Percentiles rank a stretch among this genome's conserved stretches.
Conservation (phyloP, 1,140 invertebrate species). For the Alviniconcha marisindica region DNA sequence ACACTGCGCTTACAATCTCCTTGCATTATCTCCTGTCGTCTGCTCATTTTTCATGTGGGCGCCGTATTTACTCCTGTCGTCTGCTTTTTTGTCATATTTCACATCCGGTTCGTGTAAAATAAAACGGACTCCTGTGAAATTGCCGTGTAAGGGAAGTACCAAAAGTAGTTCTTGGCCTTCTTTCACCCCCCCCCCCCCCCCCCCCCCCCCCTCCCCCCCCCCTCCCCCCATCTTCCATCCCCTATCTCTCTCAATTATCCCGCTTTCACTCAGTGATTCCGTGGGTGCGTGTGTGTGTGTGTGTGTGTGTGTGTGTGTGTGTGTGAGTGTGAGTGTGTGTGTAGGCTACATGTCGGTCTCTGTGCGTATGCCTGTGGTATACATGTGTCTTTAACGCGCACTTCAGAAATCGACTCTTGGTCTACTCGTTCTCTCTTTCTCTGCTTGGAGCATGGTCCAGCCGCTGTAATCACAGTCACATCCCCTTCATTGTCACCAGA, state of each 20-base stretch:
- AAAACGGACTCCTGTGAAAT: too few relatives aligned
- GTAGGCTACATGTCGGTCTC: background rate
- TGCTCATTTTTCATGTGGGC: conserved; percentile 31
- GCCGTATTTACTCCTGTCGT: conserved; percentile 32
- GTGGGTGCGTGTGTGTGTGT: background rate
- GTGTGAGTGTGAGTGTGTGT: background rate
- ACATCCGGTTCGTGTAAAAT: background rate
- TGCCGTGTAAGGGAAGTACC: too few relatives aligned
- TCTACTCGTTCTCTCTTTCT: too few relatives aligned
- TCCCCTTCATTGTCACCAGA: too few relatives aligned
- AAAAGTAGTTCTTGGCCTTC: too few relatives aligned
- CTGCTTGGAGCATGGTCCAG: too few relatives aligned
- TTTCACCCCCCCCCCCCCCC: background rate
- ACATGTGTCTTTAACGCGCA: too few relatives aligned
- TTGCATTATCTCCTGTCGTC: conserved; percentile 31
- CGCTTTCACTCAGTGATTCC: too few relatives aligned
- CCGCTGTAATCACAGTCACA: too few relatives aligned
- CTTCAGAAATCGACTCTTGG: too few relatives aligned
- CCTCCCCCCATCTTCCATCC: too few relatives aligned
- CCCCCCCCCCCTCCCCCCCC: background rate
- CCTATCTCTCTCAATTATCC: too few relatives aligned
- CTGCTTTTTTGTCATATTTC: conserved; percentile 15
- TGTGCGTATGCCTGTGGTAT: background rate
- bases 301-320: background rate
- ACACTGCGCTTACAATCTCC: conserved; percentile 20